Percentiles rank a stretch among this genome's conserved stretches.
These are phyloP conservation scores for Agonopterix subpropinquella DNA, from an alignment of 2,888 invertebrate species.

Conservation along the genomic window DNA sequence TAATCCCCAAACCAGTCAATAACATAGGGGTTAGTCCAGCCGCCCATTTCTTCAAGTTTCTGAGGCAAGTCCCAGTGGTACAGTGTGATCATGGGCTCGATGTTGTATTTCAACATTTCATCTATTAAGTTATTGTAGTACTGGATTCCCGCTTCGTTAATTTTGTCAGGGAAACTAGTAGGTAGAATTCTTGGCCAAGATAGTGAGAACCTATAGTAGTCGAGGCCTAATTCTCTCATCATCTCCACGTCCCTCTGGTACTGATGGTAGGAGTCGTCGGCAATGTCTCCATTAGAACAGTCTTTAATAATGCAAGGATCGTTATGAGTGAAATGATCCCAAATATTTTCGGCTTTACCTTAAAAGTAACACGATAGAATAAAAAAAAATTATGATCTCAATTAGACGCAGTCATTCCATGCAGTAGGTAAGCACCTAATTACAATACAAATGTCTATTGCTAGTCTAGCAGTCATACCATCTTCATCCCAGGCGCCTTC, in stretches of 20 bases:
- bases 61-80: conserved; percentile 73
- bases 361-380: conserved; percentile 5
- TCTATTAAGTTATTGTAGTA: conserved; percentile 66
- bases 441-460: not conserved
- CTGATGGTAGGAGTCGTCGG: conserved; percentile 75
- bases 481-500: conserved; percentile 37
- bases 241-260: conserved; percentile 71
- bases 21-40: conserved; percentile 59
- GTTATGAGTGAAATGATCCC: conserved; percentile 76
- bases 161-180: conserved; percentile 63
- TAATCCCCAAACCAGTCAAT: conserved; percentile 63
- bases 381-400: no score
- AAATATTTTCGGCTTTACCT: conserved; percentile 76
- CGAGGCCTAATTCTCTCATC: conserved; percentile 54
- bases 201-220: conserved; percentile 74
- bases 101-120: conserved; percentile 72
- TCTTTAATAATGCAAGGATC: conserved; percentile 62
- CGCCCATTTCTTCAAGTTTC: conserved; percentile 69
- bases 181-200: conserved; percentile 80
- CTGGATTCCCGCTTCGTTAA: conserved; percentile 64
- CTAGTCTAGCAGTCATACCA: conserved; percentile 15
- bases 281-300: conserved; percentile 72
- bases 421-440: no score
- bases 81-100: conserved; percentile 75
- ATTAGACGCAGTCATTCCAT: no score